Base-by-base conservation (phyloP, 2,888 invertebrate species). In the Limenitis camilla region DNA sequence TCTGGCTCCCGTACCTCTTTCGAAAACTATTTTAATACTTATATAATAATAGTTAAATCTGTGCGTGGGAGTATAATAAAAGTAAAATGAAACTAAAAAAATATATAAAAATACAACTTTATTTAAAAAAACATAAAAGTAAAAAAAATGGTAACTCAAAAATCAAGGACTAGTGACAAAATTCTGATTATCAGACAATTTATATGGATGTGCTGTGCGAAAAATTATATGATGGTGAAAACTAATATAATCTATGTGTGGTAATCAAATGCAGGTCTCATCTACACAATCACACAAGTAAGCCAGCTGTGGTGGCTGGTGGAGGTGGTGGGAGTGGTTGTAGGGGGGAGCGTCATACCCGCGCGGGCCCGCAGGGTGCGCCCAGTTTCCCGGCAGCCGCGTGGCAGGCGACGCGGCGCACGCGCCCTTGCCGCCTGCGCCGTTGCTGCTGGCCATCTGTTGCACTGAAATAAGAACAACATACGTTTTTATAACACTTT, bases 281-380 rank as follows among this genome's bases (percentile, higher is more conserved):
- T 8, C 7, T 33, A 35, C 28, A 35, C 8, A 47, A 28, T 27
- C 10, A 9, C 30, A 32, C 31, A 10, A 8, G 9, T 27, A 32
- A 10, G 33, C 11, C 19, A 11, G 6, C 9, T 35, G n/a, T n/a
- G 10, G 10, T n/a, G 9, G n/a, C 5, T 9, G 9, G 5, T 9
- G 28, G 28, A 27, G 6, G n/a, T 8, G 27, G 27, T 6, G 10
- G n/a, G n/a, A n/a, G 27, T 9, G n/a, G 5, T 40, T 7, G 40
- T 40, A 27, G 0, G 6, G 0, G 10, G 5, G 40, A n/a, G 19
- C 10, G 10, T 11, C 29, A 29, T 85, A 90, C 90, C 89, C 91
- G 90, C 90, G 89, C 89, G 85, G 85, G 85, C 94, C 95, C 95
- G 93, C 95, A 95, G 95, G 96, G 95, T 92, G 94, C 93, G 91